Base-by-base conservation (phyloP, 2,888 invertebrate genomes). In the Chirona hameri region DNA sequence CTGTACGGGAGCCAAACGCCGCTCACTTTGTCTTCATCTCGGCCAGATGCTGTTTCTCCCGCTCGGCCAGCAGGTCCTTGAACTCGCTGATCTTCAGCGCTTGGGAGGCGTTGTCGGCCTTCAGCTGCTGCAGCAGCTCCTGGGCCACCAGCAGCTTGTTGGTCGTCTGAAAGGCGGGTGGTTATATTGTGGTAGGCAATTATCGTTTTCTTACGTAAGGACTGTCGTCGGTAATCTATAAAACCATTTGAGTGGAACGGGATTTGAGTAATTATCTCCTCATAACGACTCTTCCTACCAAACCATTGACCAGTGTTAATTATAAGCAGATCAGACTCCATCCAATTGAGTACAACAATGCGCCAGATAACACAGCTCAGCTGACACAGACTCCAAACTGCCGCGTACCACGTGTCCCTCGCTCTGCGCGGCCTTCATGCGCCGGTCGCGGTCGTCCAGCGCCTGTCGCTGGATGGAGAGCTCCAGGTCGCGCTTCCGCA, bases 401-500 rank as follows among this genome's bases (percentile, higher is more conserved):
- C 52, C 24, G 0, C 76, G 39, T 39, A 76, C 76, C 76, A 46
- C 46, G 27, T 46, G 24, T 0, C 24, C 39, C 27, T 76, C 76
- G 76, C 31, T 46, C 46, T 76, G 76, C 0, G 76, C 9, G 76
- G 46, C 76, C 76, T 76, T 76, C 18, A 76, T 39, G 9, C 76
- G 39, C 5, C 76, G 76, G 46, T 76, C 76, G 0, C 76, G 76
- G 76, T 76, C 76, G 46, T 76, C 76, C 24, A 76, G 76, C 24
- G 76, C 76, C 76, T 76, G 76, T 46, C 76, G 21, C 76, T 76
- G 76, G 12, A 76, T 76, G 12, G 76, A 76, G 21, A 76, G 76
- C 76, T 76, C 76, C 76, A 76, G 76, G 76, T 76, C 76, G 24
- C 76, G 76, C 76, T 76, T 76, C 39, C 76, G 76, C 39, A 76